phyloP scores from a whole-genome alignment of 1,140 invertebrate species.

The Babylonia areolata region DNA sequence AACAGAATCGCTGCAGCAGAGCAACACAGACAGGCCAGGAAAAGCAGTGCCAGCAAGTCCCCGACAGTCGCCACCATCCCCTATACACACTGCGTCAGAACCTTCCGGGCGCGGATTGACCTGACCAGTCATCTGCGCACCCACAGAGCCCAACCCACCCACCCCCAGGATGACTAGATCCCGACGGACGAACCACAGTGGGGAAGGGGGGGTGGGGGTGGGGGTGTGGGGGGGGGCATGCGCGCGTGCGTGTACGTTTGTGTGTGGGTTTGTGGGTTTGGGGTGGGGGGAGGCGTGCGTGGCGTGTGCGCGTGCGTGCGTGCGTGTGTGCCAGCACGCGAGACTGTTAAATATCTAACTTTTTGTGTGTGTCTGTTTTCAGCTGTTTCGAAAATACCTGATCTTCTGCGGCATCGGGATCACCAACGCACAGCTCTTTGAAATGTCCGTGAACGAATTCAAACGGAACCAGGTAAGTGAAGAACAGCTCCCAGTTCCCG shows the following conservation, averaged over 20 bases:
- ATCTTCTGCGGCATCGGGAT: slow-evolving; percentile 98
- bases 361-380: slow-evolving; percentile 58
- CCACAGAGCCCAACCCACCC: no score
- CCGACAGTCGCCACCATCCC: no score
- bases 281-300: neutral
- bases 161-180: no score
- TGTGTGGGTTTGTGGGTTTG: slow-evolving; percentile 12
- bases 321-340: neutral
- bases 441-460: slow-evolving; percentile 95
- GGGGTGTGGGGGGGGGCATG: neutral
- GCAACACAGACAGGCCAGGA: no score
- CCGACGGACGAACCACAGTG: no score
- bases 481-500: no score
- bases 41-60: no score
- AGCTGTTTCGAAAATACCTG: slow-evolving; percentile 92
- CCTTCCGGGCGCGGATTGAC: no score
- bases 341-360: neutral
- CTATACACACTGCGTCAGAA: no score
- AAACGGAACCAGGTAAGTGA: slow-evolving; percentile 89
- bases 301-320: neutral
- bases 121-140: no score
- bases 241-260: slow-evolving; percentile 3
- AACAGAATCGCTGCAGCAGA: no score
- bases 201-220: no score
- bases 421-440: slow-evolving; percentile 97